These are phyloP conservation scores for Neotoxoptera formosana DNA, from an alignment of 1,140 invertebrate genomes.

Conservation along the genomic window DNA sequence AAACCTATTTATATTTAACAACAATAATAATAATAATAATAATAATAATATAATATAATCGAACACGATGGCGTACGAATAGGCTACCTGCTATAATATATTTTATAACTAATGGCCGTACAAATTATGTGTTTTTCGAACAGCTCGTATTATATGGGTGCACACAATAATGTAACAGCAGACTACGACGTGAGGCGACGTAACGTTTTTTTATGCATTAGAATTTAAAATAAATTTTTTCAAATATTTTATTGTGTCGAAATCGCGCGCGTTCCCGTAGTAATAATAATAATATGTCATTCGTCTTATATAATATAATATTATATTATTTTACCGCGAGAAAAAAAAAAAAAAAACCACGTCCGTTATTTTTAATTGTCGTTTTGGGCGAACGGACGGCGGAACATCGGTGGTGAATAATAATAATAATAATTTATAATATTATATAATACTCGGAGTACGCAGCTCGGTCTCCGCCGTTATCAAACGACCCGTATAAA, in stretches of 20 bases:
- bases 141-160: not conserved
- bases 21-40: not conserved
- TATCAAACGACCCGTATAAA: constrained; percentile 26
- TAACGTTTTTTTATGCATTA: not conserved
- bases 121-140: not conserved
- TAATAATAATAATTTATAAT: too few species aligned
- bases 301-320: too few species aligned
- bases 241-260: not conserved
- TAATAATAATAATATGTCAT: not conserved
- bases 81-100: not conserved
- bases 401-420: not conserved
- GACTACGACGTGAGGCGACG: not conserved
- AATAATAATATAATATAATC: not conserved
- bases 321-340: not conserved
- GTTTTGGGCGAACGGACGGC: not conserved
- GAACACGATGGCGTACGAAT: not conserved
- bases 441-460: not conserved
- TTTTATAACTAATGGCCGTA: not conserved
- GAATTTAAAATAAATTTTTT: not conserved
- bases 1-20: not conserved
- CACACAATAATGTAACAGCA: not conserved
- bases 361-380: not conserved
- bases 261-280: not conserved
- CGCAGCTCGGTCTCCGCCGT: not conserved
- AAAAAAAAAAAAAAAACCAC: not conserved